Base-by-base conservation (phyloP, 2,113 vertebrate genomes). In the Nettapus auritus region DNA sequence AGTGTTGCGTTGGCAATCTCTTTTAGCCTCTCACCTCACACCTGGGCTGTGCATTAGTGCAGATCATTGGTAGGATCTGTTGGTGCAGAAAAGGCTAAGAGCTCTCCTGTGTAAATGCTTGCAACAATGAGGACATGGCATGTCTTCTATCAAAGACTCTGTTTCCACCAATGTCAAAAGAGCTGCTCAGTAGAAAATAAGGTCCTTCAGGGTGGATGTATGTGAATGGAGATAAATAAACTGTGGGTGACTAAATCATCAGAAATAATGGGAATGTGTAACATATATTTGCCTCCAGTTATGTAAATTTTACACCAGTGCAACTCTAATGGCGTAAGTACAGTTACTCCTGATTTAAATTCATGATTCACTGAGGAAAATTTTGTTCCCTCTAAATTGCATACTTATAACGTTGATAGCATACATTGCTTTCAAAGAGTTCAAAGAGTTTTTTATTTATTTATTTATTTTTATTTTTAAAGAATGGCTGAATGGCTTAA, bases 331-430 rank as follows among this genome's bases (percentile, higher is more conserved):
- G 16, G 18, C 8, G 40, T 69, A 76, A 89, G 81, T 86, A 33
- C 18, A 68, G 31, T 67, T 91, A 64, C 38, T 89, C 29, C 53
- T 86, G 56, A 90, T 85, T 64, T 71, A 88, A 75, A 71, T 26
- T 28, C 62, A 40, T 40, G 17, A 63, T 13, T 63, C 10, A 63
- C 36, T 50, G 8, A 82, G 17, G 52, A 86, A 77, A 31, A 46
- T 31, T 63, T 55, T 86, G 3, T 46, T 63, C 18, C 15, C 10
- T 59, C 31, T 50, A 46, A 90, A 67, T 31, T 81, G 17, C 33
- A 55, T 21, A 92, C 57, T 34, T 55, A 31, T 74, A 48, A 28
- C 0, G 1, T 57, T 31, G 2, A 10, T 48, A 25, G 8, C 20
- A 38, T 25, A 60, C 3, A 6, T 52, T 18, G 13, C 20, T 92